Conservation (phyloP, 2,888 invertebrate genomes). For the Xanthia togata region DNA sequence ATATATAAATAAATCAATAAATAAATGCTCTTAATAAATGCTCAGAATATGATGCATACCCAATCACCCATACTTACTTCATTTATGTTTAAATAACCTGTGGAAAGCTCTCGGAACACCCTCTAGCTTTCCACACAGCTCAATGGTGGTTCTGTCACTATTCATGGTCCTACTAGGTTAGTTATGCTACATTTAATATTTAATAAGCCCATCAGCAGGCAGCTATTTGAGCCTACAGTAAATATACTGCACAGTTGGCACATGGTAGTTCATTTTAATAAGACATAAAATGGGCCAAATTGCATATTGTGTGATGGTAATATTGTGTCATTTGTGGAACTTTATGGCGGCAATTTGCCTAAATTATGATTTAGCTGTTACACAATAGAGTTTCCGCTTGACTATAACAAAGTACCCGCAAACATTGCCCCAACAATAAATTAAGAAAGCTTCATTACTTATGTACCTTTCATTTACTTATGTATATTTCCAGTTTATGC, state of each 20-base stretch:
- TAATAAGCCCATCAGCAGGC: neutral
- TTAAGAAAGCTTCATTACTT: neutral
- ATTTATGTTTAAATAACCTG: neutral
- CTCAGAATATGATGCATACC: neutral
- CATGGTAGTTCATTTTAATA: slow-evolving; percentile 5
- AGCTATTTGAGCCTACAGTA: neutral
- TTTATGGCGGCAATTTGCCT: slow-evolving; percentile 21
- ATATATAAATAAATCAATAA: too few species aligned
- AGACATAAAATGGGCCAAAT: slow-evolving; percentile 20
- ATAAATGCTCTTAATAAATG: neutral
- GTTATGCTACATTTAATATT: neutral
- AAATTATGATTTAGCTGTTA: slow-evolving; percentile 30
- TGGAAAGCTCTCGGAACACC: neutral
- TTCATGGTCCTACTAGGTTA: neutral
- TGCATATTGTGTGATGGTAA: slow-evolving; percentile 13
- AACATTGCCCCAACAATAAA: slow-evolving; percentile 13
- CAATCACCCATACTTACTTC: too few species aligned
- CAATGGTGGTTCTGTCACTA: neutral
- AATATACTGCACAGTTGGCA: neutral
- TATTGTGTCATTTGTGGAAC: slow-evolving; percentile 21
- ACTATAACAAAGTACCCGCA: neutral
- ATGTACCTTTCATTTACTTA: too few species aligned
- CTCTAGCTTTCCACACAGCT: too few species aligned
- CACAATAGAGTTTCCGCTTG: slow-evolving; percentile 28
- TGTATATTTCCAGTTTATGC: too few species aligned